Evolutionary conservation across 2,113 vertebrate species (phyloP).

Genomic region (Dissostichus mawsoni): DNA sequence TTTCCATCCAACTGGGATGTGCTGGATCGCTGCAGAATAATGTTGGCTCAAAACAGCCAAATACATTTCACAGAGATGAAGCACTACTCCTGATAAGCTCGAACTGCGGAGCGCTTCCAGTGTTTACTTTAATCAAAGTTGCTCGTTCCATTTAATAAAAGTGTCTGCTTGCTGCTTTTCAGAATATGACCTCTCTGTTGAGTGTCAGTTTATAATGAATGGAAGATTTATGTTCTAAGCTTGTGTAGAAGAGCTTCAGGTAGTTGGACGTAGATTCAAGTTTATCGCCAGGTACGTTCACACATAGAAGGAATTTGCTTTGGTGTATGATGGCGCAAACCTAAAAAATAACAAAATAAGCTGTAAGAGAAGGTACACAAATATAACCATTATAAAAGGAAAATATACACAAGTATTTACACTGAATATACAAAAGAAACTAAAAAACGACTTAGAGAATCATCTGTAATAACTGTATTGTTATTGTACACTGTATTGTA

Average conservation of each 20-base stretch:
- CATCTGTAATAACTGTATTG: background rate
- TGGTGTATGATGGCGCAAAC: too few relatives aligned
- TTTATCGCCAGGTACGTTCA: too few relatives aligned
- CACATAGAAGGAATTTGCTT: too few relatives aligned
- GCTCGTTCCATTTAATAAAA: constrained; percentile 44
- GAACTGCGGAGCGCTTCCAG: constrained; percentile 37
- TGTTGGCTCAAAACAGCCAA: constrained; percentile 63
- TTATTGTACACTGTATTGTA: too few relatives aligned
- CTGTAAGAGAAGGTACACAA: too few relatives aligned
- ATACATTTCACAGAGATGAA: constrained; percentile 69
- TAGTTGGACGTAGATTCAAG: too few relatives aligned
- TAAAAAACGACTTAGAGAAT: too few relatives aligned
- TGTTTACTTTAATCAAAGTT: constrained; percentile 63
- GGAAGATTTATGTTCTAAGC: background rate
- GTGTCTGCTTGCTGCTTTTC: background rate
- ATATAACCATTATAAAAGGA: too few relatives aligned
- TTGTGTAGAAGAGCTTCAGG: too few relatives aligned
- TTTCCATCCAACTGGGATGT: constrained; percentile 69
- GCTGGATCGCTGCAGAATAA: constrained; percentile 63
- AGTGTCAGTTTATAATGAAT: constrained; percentile 11
- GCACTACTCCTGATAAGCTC: constrained; percentile 59
- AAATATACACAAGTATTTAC: too few relatives aligned
- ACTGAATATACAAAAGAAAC: too few relatives aligned
- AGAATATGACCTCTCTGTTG: constrained; percentile 12
- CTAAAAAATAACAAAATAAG: too few relatives aligned